A percentile compares a stretch with the other conserved stretches of the same genome.
Evolutionary conservation across 2,888 invertebrate species (phyloP).

Genomic region (Crepidodera aurea): DNA sequence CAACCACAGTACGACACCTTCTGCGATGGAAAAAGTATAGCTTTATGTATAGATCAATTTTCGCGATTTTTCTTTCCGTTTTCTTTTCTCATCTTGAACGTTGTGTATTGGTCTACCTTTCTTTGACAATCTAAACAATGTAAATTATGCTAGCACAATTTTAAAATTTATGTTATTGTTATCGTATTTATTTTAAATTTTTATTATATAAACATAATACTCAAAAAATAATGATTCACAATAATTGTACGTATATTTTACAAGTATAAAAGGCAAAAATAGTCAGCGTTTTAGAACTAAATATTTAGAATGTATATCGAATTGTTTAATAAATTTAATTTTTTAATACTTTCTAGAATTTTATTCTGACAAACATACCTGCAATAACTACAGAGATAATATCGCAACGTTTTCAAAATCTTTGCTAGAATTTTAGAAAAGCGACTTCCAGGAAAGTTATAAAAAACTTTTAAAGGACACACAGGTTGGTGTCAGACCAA

Average conservation of each 20-base stretch:
- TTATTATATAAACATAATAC: not conserved
- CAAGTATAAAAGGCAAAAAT: conserved; percentile 5
- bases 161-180: conserved; percentile 1
- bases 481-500: too few species aligned
- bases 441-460: too few species aligned
- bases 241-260: conserved; percentile 9
- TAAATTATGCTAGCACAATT: conserved; percentile 21
- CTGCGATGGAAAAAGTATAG: conserved; percentile 81
- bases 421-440: too few species aligned
- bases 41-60: conserved; percentile 86
- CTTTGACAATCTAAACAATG: conserved; percentile 54
- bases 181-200: not conserved
- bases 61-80: conserved; percentile 91
- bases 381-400: too few species aligned
- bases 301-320: not conserved
- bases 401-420: too few species aligned
- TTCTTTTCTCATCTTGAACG: conserved; percentile 88
- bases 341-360: too few species aligned
- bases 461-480: too few species aligned
- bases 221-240: not conserved
- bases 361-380: too few species aligned
- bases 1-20: conserved; percentile 85
- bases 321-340: not conserved
- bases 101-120: conserved; percentile 90
- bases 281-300: conserved; percentile 2